Conservation (phyloP, 2,113 vertebrate genomes). For the Maccullochella peelii region DNA sequence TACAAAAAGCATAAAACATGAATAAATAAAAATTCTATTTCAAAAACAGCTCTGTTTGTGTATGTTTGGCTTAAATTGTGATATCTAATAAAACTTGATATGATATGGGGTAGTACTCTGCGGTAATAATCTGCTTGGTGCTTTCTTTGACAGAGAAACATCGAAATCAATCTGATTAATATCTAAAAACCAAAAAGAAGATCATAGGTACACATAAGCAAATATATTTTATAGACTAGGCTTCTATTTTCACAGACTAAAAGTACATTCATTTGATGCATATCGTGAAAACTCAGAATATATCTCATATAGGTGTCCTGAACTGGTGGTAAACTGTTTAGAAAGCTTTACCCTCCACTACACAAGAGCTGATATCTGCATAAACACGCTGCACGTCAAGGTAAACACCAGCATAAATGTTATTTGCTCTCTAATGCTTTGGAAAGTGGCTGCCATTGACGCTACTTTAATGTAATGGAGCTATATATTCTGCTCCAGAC, state of each 20-base stretch:
- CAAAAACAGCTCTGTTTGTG: not conserved
- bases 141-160: not conserved
- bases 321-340: not conserved
- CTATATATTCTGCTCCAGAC: not conserved
- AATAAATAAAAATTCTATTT: not conserved
- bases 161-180: not conserved
- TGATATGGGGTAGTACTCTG: not conserved
- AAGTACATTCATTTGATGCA: not conserved
- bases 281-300: not conserved
- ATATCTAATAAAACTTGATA: too few relatives aligned
- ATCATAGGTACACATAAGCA: not conserved
- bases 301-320: not conserved
- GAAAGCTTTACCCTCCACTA: not conserved
- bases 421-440: not conserved
- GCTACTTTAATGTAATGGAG: not conserved
- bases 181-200: not conserved
- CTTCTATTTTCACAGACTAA: not conserved
- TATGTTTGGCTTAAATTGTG: not conserved
- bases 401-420: not conserved
- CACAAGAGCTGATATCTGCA: not conserved
- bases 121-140: not conserved
- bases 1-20: accelerated
- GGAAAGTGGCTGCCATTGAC: not conserved
- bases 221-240: not conserved
- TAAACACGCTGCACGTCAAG: not conserved